Evolutionary conservation across 2,888 invertebrate genomes (phyloP), one percentile per base, ranked within the genome.

Genomic region (Drosophila multiciliata): DNA sequence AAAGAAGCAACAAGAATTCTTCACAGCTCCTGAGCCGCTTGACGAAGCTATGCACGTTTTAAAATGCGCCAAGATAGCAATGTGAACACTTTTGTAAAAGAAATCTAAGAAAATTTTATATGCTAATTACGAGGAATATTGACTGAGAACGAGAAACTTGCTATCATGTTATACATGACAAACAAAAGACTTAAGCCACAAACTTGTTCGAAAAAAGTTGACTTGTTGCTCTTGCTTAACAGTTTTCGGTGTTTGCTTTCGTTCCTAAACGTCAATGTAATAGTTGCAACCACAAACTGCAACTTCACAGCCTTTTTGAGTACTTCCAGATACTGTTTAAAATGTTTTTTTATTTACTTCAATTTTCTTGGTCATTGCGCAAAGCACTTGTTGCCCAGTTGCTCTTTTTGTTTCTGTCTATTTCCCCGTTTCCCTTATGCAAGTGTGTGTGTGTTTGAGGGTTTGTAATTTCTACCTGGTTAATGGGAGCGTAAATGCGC

Each of bases 401-500:
- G 58, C 42, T 53, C 49, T 48, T 66, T 48, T 57, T 57, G 53
- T 57, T 57, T 49, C 54, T 63, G 58, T 32, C 29, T 57, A 20
- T 52, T 63, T 57, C 54, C 71, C 70, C 61, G 45, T 65, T 75
- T 60, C 62, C 70, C 66, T 35, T 70, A 33, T 54, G 32, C 32
- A 53, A 73, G 55, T 70, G 29, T 45, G 32, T 55, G 29, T 40
- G 53, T 77, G 58, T 69, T 9, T 67, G 74, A 66, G 15, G 29
- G 42, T 7, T 33, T 42, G 71, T 66, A 78, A 67, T 82, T 89
- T 82, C 78, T 80, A 74, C 66, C 78, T 82, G 82, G 89, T 80
- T 86, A 86, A 86, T 86, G 85, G 85, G 85, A 86, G 85, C 85
- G 85, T 86, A 86, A 86, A 89, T 89, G 87, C 85, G 87, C 85